Percentiles rank a stretch among this genome's conserved stretches.
phyloP scores from a whole-genome alignment of 2,888 invertebrate species.

The Cylloceria caligata region DNA sequence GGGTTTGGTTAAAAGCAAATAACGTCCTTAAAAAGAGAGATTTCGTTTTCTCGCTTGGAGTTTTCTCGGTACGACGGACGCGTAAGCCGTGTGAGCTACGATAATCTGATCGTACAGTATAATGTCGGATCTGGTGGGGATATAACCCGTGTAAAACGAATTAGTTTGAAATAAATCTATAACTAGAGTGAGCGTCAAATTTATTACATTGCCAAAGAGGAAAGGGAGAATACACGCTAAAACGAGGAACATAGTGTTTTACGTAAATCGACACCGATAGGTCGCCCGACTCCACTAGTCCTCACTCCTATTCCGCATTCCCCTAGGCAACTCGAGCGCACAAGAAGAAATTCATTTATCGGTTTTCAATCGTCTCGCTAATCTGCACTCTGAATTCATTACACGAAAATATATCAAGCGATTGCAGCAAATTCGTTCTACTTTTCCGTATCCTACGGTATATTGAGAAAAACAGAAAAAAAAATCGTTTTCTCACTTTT shows the following conservation, averaged over 20 bases:
- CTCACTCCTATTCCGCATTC: slow-evolving; percentile 10
- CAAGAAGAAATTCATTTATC: slow-evolving; percentile 64
- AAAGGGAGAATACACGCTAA: neutral
- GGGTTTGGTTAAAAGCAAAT: no score
- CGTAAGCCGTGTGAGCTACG: no score
- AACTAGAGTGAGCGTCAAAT: slow-evolving; percentile 23
- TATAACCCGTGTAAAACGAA: neutral
- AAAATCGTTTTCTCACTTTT: neutral
- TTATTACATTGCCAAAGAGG: neutral
- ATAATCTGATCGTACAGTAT: no score
- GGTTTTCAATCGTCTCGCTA: slow-evolving; percentile 63
- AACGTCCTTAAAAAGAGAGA: no score
- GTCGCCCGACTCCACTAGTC: neutral
- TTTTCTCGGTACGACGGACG: no score
- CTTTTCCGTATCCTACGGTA: neutral
- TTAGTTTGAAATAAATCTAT: slow-evolving; percentile 38
- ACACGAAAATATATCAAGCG: slow-evolving; percentile 43
- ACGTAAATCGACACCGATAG: slow-evolving; percentile 47
- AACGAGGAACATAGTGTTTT: slow-evolving; percentile 40
- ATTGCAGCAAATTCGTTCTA: slow-evolving; percentile 36
- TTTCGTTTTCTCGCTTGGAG: no score
- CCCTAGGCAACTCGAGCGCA: slow-evolving; percentile 31
- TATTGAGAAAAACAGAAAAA: slow-evolving; percentile 4
- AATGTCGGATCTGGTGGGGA: no score
- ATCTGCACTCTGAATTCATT: slow-evolving; percentile 60